Evolutionary conservation across 2,113 vertebrate genomes (phyloP), one percentile per base, ranked within the genome.

Genomic region (Leucoraja erinaceus): DNA sequence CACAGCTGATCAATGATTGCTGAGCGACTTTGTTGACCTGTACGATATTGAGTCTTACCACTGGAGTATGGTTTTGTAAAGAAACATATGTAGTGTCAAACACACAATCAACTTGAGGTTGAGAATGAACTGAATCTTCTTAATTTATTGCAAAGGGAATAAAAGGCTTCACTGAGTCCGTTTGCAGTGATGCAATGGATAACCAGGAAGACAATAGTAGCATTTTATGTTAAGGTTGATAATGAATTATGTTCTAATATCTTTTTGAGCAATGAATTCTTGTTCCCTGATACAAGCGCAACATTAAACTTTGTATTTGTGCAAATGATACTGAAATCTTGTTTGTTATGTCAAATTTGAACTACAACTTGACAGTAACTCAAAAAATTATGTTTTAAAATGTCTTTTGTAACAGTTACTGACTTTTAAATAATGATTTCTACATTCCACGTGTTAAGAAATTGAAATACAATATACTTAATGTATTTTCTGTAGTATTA

Each of bases 401-500:
- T 91, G n/a, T 38, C 33, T 59, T 22, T 1, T 47, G 33, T 90
- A 70, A 38, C 20, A 90, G 33, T 33, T 91, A 54, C 31, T 91
- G 90, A 54, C 28, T 66, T 66, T 84, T 70, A 38, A 74, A 91
- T 20, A 1, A 74, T 47, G 33, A 91, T 70, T 12, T 16, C 38
- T 91, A 10, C 11, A 54, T 72, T 90, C 88, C 38, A 47, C 9
- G 7, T 25, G 22, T 33, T 90, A 54, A 90, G 90, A 18, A 91
- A 74, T 12, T 10, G 11, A 38, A 22, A 54, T 54, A 91, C 9
- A 28, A 47, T 70, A 54, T 91, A 47, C 59, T 38, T 38, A 33
- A 91, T 74, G 66, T 72, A 72, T 91, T 91, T 91, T 72, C 90
- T 54, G 68, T 22, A 18, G 22, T 72, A 72, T 33, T 91, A 91